Conservation (phyloP, 2,797 vertebrate genomes). For the Channa striata region DNA sequence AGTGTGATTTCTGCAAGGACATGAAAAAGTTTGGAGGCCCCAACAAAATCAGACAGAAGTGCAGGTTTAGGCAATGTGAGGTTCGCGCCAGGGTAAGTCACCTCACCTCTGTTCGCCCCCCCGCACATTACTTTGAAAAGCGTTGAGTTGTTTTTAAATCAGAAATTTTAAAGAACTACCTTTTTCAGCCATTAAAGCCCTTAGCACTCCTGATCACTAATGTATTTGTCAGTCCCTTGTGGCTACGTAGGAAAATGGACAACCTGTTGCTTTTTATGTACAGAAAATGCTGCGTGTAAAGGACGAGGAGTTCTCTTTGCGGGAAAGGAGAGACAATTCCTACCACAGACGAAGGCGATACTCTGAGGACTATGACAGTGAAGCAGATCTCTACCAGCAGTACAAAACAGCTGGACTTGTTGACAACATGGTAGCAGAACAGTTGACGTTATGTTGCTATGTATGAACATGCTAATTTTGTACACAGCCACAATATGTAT, state of each 20-base stretch:
- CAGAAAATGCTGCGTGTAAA: conserved; percentile 94
- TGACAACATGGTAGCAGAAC: conserved; percentile 73
- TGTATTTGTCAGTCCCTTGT: background rate
- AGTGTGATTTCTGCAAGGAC: conserved; percentile 96
- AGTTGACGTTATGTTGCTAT: background rate
- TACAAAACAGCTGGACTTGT: conserved; percentile 86
- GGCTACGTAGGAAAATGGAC: background rate
- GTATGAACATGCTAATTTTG: background rate
- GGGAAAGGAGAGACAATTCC: conserved; percentile 89
- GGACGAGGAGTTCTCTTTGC: conserved; percentile 87
- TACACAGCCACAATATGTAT: background rate
- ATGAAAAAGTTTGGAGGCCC: conserved; percentile 99
- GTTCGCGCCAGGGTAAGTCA: conserved; percentile 91
- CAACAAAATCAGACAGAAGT: conserved; percentile 97
- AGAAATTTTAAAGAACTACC: background rate
- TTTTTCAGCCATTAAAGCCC: background rate
- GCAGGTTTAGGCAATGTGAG: conserved; percentile 93
- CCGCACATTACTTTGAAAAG: background rate
- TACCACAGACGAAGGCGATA: conserved; percentile 87
- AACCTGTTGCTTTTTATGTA: conserved; percentile 23
- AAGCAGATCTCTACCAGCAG: conserved; percentile 90
- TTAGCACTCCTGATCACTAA: background rate
- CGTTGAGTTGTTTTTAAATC: background rate
- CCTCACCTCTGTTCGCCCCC: background rate
- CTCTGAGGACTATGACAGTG: conserved; percentile 91